Conservation (phyloP, 2,113 vertebrate species). For the Odocoileus hemionus region DNA sequence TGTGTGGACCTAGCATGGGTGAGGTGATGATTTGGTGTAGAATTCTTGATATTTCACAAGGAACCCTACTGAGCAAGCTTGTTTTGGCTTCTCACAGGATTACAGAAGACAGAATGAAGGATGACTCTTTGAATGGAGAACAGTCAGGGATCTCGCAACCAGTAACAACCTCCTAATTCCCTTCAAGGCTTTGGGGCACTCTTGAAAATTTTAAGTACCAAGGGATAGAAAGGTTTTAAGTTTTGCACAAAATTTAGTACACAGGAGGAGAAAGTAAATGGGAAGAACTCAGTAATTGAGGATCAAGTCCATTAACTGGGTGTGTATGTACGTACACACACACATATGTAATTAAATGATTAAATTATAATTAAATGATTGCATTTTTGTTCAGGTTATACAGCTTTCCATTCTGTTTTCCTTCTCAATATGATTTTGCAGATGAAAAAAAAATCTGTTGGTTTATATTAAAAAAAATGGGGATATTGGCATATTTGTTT, state of each 20-base stretch:
- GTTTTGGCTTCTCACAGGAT: constrained; percentile 48
- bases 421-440: neutral
- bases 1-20: constrained; percentile 19
- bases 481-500: neutral
- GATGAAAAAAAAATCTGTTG: neutral
- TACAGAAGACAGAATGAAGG: constrained; percentile 47
- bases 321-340: neutral
- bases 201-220: constrained; percentile 33
- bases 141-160: constrained; percentile 22
- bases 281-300: neutral
- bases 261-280: neutral
- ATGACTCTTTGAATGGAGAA: constrained; percentile 50
- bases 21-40: constrained; percentile 57
- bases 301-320: neutral
- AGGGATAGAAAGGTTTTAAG: neutral
- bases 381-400: neutral
- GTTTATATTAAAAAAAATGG: neutral
- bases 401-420: constrained; percentile 16
- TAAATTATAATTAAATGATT: neutral
- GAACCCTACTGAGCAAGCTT: constrained; percentile 54
- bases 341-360: neutral
- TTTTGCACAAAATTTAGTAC: neutral
- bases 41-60: constrained; percentile 56
- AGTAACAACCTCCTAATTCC: constrained; percentile 49
- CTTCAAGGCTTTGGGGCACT: constrained; percentile 3